phyloP scores from a whole-genome alignment of 2,888 invertebrate genomes.

The Steinernema scapterisci region DNA sequence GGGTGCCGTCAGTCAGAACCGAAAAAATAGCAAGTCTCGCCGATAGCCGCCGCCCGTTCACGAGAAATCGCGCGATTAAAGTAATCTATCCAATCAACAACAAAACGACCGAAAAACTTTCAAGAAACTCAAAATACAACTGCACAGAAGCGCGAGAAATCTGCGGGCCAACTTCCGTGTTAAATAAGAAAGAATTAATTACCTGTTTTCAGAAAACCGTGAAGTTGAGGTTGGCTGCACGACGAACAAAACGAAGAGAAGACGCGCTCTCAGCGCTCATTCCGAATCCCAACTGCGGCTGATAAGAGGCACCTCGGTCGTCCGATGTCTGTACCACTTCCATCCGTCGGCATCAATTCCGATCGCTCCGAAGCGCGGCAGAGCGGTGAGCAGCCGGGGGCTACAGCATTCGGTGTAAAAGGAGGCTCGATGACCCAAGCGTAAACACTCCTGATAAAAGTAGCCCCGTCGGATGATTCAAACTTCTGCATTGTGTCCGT shows the following conservation, averaged over 20 bases:
- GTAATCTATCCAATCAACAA: too few species aligned
- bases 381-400: neutral
- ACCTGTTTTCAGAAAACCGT: constrained; percentile 1
- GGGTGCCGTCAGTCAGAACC: too few species aligned
- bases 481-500: too few species aligned
- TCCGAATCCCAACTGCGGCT: constrained; percentile 27
- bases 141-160: too few species aligned
- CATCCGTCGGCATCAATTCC: neutral
- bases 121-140: too few species aligned
- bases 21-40: too few species aligned
- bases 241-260: constrained; percentile 26
- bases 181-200: neutral
- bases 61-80: too few species aligned
- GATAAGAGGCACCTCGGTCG: constrained; percentile 6
- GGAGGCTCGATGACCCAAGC: neutral
- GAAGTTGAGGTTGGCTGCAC: neutral
- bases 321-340: constrained; percentile 15
- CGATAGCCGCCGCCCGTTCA: too few species aligned
- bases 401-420: neutral
- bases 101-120: too few species aligned
- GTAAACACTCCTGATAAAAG: neutral
- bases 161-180: too few species aligned
- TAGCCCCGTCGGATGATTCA: neutral
- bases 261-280: constrained; percentile 20
- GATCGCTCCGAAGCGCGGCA: neutral